A percentile compares a stretch with the other conserved stretches of the same genome.
These are phyloP conservation scores for Clanis bilineata DNA, from an alignment of 2,888 invertebrate species.

Conservation along the genomic window DNA sequence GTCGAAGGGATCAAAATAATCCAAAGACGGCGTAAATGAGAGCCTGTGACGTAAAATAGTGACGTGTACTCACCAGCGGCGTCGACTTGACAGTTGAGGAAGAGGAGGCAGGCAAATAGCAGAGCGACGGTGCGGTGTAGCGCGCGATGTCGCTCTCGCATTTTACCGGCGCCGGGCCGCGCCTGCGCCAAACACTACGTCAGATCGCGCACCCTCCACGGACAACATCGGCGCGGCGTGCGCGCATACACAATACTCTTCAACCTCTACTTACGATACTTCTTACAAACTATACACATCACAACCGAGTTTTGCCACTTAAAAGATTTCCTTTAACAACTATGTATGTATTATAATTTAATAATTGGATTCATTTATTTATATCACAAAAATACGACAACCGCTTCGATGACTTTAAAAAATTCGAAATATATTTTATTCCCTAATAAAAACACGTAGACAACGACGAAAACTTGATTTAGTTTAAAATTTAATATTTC, in stretches of 20 bases:
- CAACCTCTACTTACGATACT: constrained; percentile 63
- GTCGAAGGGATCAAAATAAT: neutral
- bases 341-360: constrained; percentile 19
- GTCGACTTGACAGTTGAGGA: constrained; percentile 70
- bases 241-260: constrained; percentile 44
- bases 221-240: constrained; percentile 64
- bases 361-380: constrained; percentile 48
- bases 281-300: constrained; percentile 77
- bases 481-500: constrained; percentile 33
- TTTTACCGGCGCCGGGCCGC: constrained; percentile 80
- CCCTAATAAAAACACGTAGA: constrained; percentile 59
- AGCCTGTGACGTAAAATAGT: constrained; percentile 21
- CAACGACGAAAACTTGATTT: constrained; percentile 51
- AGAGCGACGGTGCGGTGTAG: constrained; percentile 74
- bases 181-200: constrained; percentile 76
- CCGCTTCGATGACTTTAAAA: constrained; percentile 79
- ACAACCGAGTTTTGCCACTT: constrained; percentile 81
- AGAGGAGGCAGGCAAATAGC: constrained; percentile 72
- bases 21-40: neutral
- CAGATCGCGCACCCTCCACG: constrained; percentile 60
- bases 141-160: constrained; percentile 77
- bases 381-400: constrained; percentile 83
- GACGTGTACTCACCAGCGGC: constrained; percentile 67
- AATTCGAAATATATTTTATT: constrained; percentile 61
- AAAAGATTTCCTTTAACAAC: constrained; percentile 31